Evolutionary conservation across 2,113 vertebrate genomes (phyloP), one percentile per base, ranked within the genome.

Genomic region (Cochlearius cochlearius): DNA sequence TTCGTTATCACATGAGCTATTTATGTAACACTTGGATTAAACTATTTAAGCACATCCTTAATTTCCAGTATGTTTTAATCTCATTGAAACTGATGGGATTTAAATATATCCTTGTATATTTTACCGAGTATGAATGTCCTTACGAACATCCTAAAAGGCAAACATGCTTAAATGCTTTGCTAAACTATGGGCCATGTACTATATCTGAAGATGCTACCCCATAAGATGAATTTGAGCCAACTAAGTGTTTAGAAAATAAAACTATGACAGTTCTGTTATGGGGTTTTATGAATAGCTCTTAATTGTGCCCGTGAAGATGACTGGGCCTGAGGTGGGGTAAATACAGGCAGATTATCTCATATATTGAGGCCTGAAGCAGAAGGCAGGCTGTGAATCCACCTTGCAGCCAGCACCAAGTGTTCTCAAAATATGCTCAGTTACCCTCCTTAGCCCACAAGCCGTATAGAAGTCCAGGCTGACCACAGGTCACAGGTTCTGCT

Each of bases 401-500:
- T 74, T 43, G n/a, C 17, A 73, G 15, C 21, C 55, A 83, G 39
- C 41, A n/a, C 5, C 8, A 59, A 41, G 4, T 29, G 10, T 87
- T 79, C 74, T 43, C 45, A 81, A 52, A 92, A 77, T 36, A 19
- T 3, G 5, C 20, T 21, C 21, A 39, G 15, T 72, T 88, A 15
- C 36, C 39, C 16, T 79, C 34, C 22, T 34, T 53, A 64, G 21
- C 30, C 62, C 11, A 9, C 43, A 43, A 82, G 2, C 32, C 69
- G 1, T 47, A 1, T 2, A 8, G 12, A 22, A 82, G 34, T 62
- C 55, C 64, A 25, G 3, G 0, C 1, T 74, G 41, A 18, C 38
- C 50, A 30, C 49, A 45, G 81, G 58, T 50, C 29, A 6, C 0
- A 0, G 27, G 7, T 16, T 77, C 11, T 85, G 16, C 73, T 47